Evolutionary conservation across 2,888 invertebrate genomes (phyloP).

Genomic region (Mythimna pallens): DNA sequence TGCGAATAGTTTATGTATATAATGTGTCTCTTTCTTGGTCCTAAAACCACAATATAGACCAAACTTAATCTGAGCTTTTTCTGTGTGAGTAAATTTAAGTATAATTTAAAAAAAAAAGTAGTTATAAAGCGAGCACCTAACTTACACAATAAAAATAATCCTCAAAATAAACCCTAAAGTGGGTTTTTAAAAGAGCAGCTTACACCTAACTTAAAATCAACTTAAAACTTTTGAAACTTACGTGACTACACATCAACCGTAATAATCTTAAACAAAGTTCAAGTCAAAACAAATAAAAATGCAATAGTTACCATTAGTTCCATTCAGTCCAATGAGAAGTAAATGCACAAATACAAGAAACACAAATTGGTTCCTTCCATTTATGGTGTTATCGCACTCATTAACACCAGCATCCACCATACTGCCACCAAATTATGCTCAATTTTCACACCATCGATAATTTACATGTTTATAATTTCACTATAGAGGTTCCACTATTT

Average conservation of each 20-base stretch:
- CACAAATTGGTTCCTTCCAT: conserved; percentile 89
- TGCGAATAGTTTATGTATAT: neutral
- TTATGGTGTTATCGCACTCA: conserved; percentile 88
- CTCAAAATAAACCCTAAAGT: neutral
- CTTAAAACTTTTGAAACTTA: neutral
- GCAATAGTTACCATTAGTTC: conserved; percentile 86
- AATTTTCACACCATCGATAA: conserved; percentile 84
- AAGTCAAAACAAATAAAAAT: conserved; percentile 54
- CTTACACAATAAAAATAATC: neutral
- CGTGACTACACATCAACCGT: neutral
- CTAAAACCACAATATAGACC: neutral
- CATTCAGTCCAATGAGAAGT: conserved; percentile 89
- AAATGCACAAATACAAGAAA: conserved; percentile 89
- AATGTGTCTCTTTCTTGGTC: neutral
- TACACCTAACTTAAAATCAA: neutral
- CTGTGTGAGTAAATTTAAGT: neutral
- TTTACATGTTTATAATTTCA: conserved; percentile 85
- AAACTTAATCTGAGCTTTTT: neutral
- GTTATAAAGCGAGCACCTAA: neutral
- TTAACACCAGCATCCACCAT: conserved; percentile 90
- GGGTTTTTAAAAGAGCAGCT: neutral
- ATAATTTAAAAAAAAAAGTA: neutral
- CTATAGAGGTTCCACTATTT: conserved; percentile 67
- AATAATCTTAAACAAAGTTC: conserved; percentile 44
- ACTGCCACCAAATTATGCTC: conserved; percentile 86